Base-by-base conservation (phyloP, 2,113 vertebrate species). In the Chauna torquata region DNA sequence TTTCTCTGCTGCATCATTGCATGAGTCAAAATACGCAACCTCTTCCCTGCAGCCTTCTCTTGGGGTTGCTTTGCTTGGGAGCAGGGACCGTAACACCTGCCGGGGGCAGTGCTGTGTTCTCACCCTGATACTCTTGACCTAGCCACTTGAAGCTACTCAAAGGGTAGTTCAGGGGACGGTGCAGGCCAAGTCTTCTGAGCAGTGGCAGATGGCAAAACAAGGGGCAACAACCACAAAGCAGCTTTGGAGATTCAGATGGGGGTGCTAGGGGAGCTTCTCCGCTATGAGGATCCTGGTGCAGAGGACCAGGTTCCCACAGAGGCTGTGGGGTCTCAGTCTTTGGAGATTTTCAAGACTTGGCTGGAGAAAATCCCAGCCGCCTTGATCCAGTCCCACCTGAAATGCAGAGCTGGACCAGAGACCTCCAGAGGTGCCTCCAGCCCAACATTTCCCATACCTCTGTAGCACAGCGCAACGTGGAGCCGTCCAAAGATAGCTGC, bases 391-490 rank as follows among this genome's bases (percentile, higher is more conserved):
- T 87, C 45, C 55, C n/a, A 20, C 16, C n/a, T 93, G 66, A 70
- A 66, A 74, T 49, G 20, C 13, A 52, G 55, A 16, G 11, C 10
- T 87, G 47, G 50, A 47, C 34, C 44, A 54, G 69, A 77, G 32
- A 61, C 44, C 12, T 85, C 28, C 70, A 0, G 0, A 76, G 47
- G 15, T 65, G 17, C 79, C 66, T 83, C 30, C 47, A 83, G 4
- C 12, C 44, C 49, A 54, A 5, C 5, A 24, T 69, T 90, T 80
- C 58, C 47, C 44, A 36, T 52, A 38, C 24, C 7, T 42, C 32
- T 38, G 12, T 69, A 30, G 64, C 23, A 14, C 3, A 38, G 18
- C 9, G 0, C 68, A 62, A 3, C 0, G 0, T 3, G 3, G 40
- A 87, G 62, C 40, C 36, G 20, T n/a, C 12, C 3, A 10, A 8